Percentiles rank a stretch among this genome's conserved stretches.
Evolutionary conservation across 2,888 invertebrate species (phyloP).

Genomic region (Quadroppia sp.): DNA sequence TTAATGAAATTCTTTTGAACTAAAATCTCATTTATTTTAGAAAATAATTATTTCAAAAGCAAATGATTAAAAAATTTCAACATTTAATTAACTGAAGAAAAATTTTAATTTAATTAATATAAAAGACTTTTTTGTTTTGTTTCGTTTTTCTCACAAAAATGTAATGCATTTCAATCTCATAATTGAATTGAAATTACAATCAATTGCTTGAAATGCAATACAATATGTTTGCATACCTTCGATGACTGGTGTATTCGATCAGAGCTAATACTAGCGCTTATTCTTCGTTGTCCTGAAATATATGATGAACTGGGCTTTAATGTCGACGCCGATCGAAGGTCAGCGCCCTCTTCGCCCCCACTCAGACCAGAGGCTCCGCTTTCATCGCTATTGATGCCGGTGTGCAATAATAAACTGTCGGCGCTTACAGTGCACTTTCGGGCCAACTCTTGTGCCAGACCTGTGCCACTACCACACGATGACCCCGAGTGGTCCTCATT

Average conservation of each 20-base stretch:
- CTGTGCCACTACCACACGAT: constrained; percentile 43
- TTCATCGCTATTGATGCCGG: constrained; percentile 11
- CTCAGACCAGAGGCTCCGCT: background rate
- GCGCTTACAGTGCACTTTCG: constrained; percentile 44
- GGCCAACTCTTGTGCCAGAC: constrained; percentile 46
- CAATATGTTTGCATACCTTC: background rate
- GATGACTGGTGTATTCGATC: constrained; percentile 42
- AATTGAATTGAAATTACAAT: no score
- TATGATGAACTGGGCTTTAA: constrained; percentile 6
- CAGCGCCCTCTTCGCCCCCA: background rate
- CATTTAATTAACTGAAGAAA: no score
- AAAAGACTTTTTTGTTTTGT: no score
- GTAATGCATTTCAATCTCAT: no score
- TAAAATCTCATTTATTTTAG: no score
- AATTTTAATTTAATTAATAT: no score
- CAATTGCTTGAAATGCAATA: no score
- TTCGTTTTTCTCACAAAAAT: no score
- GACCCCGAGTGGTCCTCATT: constrained; percentile 41
- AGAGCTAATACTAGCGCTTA: constrained; percentile 40
- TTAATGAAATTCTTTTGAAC: no score
- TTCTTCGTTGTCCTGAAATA: constrained; percentile 14
- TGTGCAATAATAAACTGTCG: constrained; percentile 42
- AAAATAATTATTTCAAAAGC: no score
- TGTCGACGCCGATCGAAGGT: background rate
- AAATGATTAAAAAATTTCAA: no score